A percentile compares a stretch with the other conserved stretches of the same genome.
Conservation (phyloP, 2,888 invertebrate species). For the Doris montereyensis region DNA sequence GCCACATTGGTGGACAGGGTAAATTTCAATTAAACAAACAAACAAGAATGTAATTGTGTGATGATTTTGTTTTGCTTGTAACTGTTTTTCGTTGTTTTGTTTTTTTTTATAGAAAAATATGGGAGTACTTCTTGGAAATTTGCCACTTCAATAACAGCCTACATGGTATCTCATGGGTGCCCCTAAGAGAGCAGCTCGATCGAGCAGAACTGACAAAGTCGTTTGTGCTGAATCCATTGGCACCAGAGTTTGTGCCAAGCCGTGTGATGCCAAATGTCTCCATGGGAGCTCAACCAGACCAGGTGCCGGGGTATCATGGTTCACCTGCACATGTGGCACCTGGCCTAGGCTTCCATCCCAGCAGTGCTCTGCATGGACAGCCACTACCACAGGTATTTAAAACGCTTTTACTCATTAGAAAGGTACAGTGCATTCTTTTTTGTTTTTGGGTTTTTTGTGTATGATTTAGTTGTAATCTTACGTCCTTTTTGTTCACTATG, state of each 20-base stretch:
- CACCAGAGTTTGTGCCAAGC: constrained; percentile 84
- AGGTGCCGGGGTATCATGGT: too few relatives aligned
- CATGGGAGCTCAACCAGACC: not conserved
- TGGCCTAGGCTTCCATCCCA: too few relatives aligned
- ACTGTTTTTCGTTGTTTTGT: not conserved
- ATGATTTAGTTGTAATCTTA: not conserved
- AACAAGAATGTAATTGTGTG: not conserved
- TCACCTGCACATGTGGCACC: too few relatives aligned
- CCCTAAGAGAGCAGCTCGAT: constrained; percentile 80
- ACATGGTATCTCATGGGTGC: constrained; percentile 82
- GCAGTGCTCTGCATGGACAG: constrained; percentile 43
- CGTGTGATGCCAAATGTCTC: constrained; percentile 35
- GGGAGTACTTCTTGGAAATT: constrained; percentile 84
- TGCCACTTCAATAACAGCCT: constrained; percentile 82
- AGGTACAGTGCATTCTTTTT: not conserved
- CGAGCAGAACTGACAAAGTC: constrained; percentile 83
- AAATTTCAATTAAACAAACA: too few relatives aligned
- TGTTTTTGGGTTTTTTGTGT: not conserved
- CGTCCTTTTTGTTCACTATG: too few relatives aligned
- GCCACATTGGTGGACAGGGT: too few relatives aligned
- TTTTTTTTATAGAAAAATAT: constrained; percentile 78
- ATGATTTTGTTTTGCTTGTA: not conserved
- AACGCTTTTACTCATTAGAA: too few relatives aligned
- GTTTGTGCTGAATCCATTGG: constrained; percentile 86
- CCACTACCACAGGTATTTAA: constrained; percentile 46